Percentiles rank a stretch among this genome's conserved stretches.
phyloP scores from a whole-genome alignment of 2,888 invertebrate species.

The Parnassius mnemosyne region DNA sequence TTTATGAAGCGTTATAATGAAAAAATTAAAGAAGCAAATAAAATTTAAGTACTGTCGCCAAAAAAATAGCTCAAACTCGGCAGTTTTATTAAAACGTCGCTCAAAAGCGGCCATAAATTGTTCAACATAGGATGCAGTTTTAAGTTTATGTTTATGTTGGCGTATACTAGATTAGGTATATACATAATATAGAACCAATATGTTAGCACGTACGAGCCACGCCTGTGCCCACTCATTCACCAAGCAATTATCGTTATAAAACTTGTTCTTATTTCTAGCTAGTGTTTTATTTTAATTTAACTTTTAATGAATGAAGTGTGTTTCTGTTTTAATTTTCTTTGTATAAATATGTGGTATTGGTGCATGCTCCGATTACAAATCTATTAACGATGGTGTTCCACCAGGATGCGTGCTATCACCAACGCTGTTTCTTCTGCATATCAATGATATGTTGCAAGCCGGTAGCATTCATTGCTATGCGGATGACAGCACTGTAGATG shows the following conservation, averaged over 20 bases:
- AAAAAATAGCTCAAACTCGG: constrained; percentile 6
- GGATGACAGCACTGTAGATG: too few species aligned
- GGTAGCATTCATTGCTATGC: too few species aligned
- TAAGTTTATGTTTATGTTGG: constrained; percentile 19
- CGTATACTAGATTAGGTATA: background rate
- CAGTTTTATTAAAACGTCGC: constrained; percentile 24
- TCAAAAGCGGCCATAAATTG: constrained; percentile 16
- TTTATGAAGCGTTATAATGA: constrained; percentile 13
- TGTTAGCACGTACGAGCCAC: background rate
- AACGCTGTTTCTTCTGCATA: too few species aligned
- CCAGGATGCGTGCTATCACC: too few species aligned
- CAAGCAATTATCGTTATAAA: constrained; percentile 54
- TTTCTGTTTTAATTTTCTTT: too few species aligned
- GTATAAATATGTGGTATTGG: too few species aligned
- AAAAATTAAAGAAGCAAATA: constrained; percentile 20
- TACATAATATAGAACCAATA: too few species aligned
- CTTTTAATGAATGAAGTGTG: too few species aligned
- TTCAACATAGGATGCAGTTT: constrained; percentile 24
- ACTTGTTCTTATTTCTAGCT: constrained; percentile 32
- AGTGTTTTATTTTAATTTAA: too few species aligned
- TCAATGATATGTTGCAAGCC: too few species aligned
- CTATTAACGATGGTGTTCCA: too few species aligned
- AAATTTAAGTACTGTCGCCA: constrained; percentile 11
- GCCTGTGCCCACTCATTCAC: constrained; percentile 26
- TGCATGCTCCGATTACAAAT: too few species aligned